Evolutionary conservation across 2,888 invertebrate species (phyloP).

Genomic region (Himalopsyche tibetana): DNA sequence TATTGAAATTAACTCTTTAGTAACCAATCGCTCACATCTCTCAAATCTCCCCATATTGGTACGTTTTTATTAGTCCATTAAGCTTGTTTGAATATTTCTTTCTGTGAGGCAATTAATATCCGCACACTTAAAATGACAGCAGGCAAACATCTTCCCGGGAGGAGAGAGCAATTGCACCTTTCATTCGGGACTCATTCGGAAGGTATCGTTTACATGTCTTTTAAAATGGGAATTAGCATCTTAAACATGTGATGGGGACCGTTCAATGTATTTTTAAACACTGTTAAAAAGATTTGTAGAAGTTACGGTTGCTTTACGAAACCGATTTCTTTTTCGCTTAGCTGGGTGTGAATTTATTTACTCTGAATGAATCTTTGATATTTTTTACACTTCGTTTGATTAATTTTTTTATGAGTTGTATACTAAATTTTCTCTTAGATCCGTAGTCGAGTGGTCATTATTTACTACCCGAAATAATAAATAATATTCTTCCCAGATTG

Average conservation of each 20-base stretch:
- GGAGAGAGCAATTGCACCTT: slow-evolving; percentile 31
- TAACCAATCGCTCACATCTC: background rate
- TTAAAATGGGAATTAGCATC: slow-evolving; percentile 31
- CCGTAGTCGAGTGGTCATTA: too few species aligned
- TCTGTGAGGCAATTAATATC: slow-evolving; percentile 2
- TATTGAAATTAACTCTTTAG: too few species aligned
- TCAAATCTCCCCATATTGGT: background rate
- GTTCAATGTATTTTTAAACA: slow-evolving; percentile 4
- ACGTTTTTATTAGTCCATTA: slow-evolving; percentile 19
- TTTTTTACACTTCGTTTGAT: too few species aligned
- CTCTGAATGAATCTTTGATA: background rate
- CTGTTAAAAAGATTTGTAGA: slow-evolving; percentile 3
- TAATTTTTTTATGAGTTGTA: too few species aligned
- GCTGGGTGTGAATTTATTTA: background rate
- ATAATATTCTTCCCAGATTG: too few species aligned
- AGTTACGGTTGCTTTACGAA: background rate
- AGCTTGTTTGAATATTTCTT: slow-evolving; percentile 45
- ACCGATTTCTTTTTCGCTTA: background rate
- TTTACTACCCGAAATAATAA: too few species aligned
- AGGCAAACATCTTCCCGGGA: slow-evolving; percentile 17
- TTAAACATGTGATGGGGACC: background rate
- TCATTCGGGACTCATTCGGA: background rate
- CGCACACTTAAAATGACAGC: slow-evolving; percentile 7
- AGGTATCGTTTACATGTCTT: slow-evolving; percentile 27
- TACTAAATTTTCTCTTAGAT: too few species aligned